Evolutionary conservation across 2,888 invertebrate genomes (phyloP), one percentile per base, ranked within the genome.

Genomic region (Alviniconcha strummeri): DNA sequence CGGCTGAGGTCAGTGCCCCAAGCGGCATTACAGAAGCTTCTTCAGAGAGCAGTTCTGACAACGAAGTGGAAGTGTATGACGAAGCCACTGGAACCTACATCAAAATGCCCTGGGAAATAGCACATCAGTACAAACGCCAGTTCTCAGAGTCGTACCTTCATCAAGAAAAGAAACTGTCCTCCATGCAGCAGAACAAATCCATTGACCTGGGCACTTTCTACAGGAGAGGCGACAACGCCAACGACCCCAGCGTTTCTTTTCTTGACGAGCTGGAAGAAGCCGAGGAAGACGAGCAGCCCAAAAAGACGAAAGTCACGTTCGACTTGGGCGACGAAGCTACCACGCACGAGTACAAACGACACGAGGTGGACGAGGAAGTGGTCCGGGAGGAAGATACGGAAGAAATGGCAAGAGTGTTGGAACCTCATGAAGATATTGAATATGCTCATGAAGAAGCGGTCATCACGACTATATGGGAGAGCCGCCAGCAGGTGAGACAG

Each of bases 381-480:
- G 36, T 60, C 56, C 54, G 19, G 17, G 67, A 15, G 15, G 52
- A 56, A n/a, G 64, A 67, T 57, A 72, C 56, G 55, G 80, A 8
- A 54, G 60, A 71, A 5, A 60, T 60, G 9, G 60, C 8, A 60
- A 60, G 13, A 13, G 74, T 80, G 36, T 56, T 77, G 85, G 93
- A 93, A 85, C 92, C 93, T 52, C 91, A 93, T 89, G 91, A 92
- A 19, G 86, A 89, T 67, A 92, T 93, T 64, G 85, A 89, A 72
- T 88, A 90, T 72, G 87, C 90, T 13, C 91, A 93, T 87, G 90
- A 91, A 81, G 89, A 90, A 80, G 88, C 89, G 81, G 93, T 93
- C 17, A 90, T 93, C 75, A 88, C 90, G 54, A 90, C 89, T 52
- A 90, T 93, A 72, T 76, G 84, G 36, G 87, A 88, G 80, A 87